Evolutionary conservation across 2,797 vertebrate genomes (phyloP).

Genomic region (Rhinogobio ventralis): DNA sequence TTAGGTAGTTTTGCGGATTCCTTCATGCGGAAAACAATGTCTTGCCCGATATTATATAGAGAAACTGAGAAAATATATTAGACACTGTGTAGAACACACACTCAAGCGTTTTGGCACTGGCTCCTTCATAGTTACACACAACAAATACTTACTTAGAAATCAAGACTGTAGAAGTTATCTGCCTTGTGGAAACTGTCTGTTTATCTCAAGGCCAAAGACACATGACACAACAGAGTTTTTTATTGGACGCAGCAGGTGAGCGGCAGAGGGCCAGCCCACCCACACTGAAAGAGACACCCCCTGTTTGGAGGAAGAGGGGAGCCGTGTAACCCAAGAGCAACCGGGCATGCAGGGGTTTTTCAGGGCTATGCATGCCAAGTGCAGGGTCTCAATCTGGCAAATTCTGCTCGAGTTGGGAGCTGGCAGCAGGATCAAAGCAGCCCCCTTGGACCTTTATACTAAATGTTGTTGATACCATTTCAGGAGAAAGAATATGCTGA

Average conservation of each 20-base stretch:
- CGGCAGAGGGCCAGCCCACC: conserved; percentile 55
- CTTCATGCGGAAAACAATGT: background rate
- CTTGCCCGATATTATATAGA: background rate
- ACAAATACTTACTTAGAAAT: conserved; percentile 11
- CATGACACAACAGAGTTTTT: conserved; percentile 50
- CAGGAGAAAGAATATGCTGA: conserved; percentile 58
- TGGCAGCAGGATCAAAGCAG: conserved; percentile 65
- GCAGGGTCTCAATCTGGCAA: conserved; percentile 48
- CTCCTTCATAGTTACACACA: background rate
- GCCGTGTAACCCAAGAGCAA: conserved; percentile 59
- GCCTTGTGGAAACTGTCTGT: conserved; percentile 31
- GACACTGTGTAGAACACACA: background rate
- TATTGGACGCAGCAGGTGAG: conserved; percentile 62
- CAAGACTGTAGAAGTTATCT: conserved; percentile 15
- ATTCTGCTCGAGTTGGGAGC: conserved; percentile 54
- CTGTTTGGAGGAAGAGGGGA: conserved; percentile 43
- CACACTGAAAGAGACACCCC: conserved; percentile 58
- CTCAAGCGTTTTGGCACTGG: background rate
- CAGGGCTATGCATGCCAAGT: conserved; percentile 50
- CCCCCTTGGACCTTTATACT: conserved; percentile 58
- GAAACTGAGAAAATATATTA: background rate
- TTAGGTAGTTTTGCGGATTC: background rate
- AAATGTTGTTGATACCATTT: conserved; percentile 64
- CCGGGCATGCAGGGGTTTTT: conserved; percentile 46
- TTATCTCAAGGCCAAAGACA: conserved; percentile 50